phyloP scores from a whole-genome alignment of 2,888 invertebrate genomes.

The Stenoptilia bipunctidactyla region DNA sequence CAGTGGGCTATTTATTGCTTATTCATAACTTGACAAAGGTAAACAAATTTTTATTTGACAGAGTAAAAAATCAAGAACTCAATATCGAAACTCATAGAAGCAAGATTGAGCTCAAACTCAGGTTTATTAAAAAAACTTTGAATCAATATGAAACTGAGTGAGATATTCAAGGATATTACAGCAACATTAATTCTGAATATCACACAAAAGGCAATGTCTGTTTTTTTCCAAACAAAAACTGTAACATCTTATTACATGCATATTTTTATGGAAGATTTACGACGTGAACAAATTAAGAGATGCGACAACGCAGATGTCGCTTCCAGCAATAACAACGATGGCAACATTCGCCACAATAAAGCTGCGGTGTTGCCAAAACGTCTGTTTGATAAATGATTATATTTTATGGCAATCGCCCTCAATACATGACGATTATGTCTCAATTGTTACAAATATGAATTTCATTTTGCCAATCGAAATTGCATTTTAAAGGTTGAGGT shows the following conservation, averaged over 20 bases:
- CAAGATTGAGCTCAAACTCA: too few species aligned
- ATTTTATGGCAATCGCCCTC: constrained; percentile 62
- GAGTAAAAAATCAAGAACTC: too few species aligned
- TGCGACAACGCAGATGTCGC: constrained; percentile 47
- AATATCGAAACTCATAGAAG: too few species aligned
- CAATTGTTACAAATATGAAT: constrained; percentile 40
- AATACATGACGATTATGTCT: constrained; percentile 53
- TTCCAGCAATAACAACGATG: constrained; percentile 56
- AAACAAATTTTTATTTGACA: too few species aligned
- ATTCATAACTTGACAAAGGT: too few species aligned
- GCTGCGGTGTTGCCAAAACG: constrained; percentile 56
- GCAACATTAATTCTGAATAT: too few species aligned
- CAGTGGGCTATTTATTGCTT: too few species aligned
- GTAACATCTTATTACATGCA: constrained; percentile 27
- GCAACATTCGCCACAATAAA: constrained; percentile 63
- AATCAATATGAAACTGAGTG: too few species aligned
- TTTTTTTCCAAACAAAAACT: too few species aligned
- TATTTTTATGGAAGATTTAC: constrained; percentile 29
- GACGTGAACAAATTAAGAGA: constrained; percentile 22
- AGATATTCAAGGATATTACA: too few species aligned
- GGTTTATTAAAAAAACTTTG: too few species aligned
- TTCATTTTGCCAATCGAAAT: constrained; percentile 12
- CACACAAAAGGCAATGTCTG: too few species aligned
- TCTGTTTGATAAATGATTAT: constrained; percentile 62
- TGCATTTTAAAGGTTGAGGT: constrained; percentile 6